phyloP scores from a whole-genome alignment of 2,888 invertebrate species.

The Nymphalis urticae region DNA sequence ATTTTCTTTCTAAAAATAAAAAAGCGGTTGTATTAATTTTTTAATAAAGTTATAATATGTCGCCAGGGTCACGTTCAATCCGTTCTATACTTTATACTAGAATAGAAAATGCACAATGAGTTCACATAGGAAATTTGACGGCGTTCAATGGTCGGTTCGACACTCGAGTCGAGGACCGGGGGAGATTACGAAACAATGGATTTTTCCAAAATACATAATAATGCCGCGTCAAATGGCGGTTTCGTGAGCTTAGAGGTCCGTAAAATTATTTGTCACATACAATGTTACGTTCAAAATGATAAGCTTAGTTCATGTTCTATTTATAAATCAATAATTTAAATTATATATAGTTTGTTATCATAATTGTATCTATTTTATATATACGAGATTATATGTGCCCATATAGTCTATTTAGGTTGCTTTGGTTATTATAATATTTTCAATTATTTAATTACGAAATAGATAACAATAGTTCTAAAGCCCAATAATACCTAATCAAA shows the following conservation, averaged over 20 bases:
- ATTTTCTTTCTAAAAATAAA: too few relatives aligned
- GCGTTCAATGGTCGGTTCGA: slow-evolving; percentile 58
- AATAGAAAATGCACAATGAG: slow-evolving; percentile 51
- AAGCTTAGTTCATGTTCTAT: background rate
- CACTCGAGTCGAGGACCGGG: slow-evolving; percentile 65
- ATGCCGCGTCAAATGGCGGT: slow-evolving; percentile 77
- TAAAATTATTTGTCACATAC: slow-evolving; percentile 7
- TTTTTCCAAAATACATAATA: slow-evolving; percentile 81
- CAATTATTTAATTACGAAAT: too few relatives aligned
- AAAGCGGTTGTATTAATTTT: background rate
- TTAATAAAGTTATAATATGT: background rate
- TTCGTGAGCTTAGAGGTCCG: slow-evolving; percentile 68
- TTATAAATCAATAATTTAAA: too few relatives aligned
- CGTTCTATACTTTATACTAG: slow-evolving; percentile 27
- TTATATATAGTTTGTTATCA: too few relatives aligned
- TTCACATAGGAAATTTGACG: slow-evolving; percentile 56
- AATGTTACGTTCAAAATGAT: background rate
- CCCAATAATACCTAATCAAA: too few relatives aligned
- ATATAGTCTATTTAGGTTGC: too few relatives aligned
- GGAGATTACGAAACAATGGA: slow-evolving; percentile 80
- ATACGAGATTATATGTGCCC: too few relatives aligned
- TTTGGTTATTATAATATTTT: too few relatives aligned
- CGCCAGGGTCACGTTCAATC: slow-evolving; percentile 7
- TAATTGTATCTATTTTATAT: too few relatives aligned
- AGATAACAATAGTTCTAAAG: too few relatives aligned